Evolutionary conservation across 1,140 invertebrate species (phyloP).

Genomic region (Ceratina australensis): DNA sequence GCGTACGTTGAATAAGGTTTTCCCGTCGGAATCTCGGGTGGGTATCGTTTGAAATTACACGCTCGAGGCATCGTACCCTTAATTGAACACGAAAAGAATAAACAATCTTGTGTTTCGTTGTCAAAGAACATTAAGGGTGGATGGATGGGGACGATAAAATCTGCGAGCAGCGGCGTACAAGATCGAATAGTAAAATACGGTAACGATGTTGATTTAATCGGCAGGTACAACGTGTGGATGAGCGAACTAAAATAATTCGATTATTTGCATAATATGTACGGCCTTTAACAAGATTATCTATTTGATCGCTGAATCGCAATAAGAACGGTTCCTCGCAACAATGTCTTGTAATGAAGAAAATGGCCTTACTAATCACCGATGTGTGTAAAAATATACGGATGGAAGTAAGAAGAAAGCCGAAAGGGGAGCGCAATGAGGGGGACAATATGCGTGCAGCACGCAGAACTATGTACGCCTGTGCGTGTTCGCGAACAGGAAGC

Average conservation of each 20-base stretch:
- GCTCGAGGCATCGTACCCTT: background rate
- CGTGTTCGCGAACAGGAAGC: conserved; percentile 67
- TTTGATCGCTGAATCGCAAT: conserved; percentile 39
- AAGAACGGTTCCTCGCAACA: conserved; percentile 36
- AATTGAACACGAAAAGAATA: background rate
- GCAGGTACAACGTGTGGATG: background rate
- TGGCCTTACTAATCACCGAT: conserved; percentile 60
- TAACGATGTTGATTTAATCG: conserved; percentile 33
- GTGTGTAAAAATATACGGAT: conserved; percentile 53
- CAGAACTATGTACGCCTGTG: conserved; percentile 56
- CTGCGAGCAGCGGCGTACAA: conserved; percentile 54
- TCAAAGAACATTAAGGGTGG: background rate
- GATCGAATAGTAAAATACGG: conserved; percentile 30
- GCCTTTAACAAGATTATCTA: conserved; percentile 22
- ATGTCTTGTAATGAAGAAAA: conserved; percentile 62
- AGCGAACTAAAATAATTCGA: background rate
- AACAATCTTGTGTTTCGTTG: background rate
- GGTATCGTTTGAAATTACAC: background rate
- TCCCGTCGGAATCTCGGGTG: background rate
- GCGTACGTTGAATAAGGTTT: too few relatives aligned
- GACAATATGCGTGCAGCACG: conserved; percentile 67
- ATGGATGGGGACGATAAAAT: conserved; percentile 7
- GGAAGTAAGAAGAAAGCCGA: conserved; percentile 4
- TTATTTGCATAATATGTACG: conserved; percentile 34
- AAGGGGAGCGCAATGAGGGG: conserved; percentile 32